A percentile compares a stretch with the other conserved stretches of the same genome.
Evolutionary conservation across 2,797 vertebrate genomes (phyloP).

Genomic region (Pempheris klunzingeri): DNA sequence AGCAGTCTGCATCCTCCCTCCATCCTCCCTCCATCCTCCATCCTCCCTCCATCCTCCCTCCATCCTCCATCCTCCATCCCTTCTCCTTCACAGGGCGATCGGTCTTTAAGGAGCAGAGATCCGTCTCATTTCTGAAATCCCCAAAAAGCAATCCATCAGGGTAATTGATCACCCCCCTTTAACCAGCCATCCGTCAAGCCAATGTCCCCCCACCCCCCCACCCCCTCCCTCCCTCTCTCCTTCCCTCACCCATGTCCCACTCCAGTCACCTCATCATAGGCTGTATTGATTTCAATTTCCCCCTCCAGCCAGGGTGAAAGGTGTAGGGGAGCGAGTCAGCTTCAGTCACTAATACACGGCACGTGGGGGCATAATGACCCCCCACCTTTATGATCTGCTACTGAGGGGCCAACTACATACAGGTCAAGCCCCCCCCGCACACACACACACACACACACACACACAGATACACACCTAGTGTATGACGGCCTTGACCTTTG

Average conservation of each 20-base stretch:
- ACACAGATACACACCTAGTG: slow-evolving; percentile 24
- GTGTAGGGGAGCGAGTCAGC: slow-evolving; percentile 65
- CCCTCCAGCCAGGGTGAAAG: slow-evolving; percentile 68
- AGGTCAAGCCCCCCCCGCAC: slow-evolving; percentile 62
- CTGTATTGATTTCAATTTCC: slow-evolving; percentile 81
- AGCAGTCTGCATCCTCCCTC: not conserved
- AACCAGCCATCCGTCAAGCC: slow-evolving; percentile 78
- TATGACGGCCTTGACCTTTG: slow-evolving; percentile 27
- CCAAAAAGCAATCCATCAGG: slow-evolving; percentile 80
- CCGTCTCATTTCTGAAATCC: slow-evolving; percentile 67
- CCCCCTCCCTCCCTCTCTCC: too few species aligned
- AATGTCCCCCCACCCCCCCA: not conserved
- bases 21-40: not conserved
- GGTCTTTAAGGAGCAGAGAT: slow-evolving; percentile 59
- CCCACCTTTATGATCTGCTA: slow-evolving; percentile 47
- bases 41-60: not conserved
- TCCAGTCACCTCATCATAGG: slow-evolving; percentile 76
- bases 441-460: not conserved
- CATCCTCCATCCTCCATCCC: not conserved
- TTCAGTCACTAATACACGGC: slow-evolving; percentile 55
- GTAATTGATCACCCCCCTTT: slow-evolving; percentile 78
- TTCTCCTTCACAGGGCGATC: slow-evolving; percentile 33
- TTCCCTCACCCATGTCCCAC: slow-evolving; percentile 43
- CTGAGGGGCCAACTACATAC: slow-evolving; percentile 61
- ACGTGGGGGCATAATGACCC: slow-evolving; percentile 59